Evolutionary conservation across 2,797 vertebrate species (phyloP), one percentile per base, ranked within the genome.

Genomic region (Enteromius viviparus): DNA sequence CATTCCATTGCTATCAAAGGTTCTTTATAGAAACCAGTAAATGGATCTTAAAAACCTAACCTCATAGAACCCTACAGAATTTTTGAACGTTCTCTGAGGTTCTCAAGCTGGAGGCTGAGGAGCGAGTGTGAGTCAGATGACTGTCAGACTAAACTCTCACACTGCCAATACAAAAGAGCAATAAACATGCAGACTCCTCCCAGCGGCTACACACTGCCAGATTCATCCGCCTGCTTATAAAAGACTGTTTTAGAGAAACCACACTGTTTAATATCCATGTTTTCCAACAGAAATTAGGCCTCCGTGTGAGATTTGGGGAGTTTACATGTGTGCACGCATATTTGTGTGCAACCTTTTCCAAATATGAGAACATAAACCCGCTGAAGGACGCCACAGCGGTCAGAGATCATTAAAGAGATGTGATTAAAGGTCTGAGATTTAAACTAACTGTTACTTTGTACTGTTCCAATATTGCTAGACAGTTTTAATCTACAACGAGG

Each of bases 141-240:
- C 62, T 72, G 51, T 79, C 79, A 75, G 69, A 78, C 74, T 53
- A 72, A 84, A 75, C 55, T 69, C 58, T 47, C 47, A 53, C 37
- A 47, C 21, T 32, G 53, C 64, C 78, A 80, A 76, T 51, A 71
- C 62, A 47, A 47, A 71, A 58, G 76, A 65, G 47, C 79, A 84
- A 82, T 79, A 82, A 87, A 84, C 60, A 65, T 12, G 62, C 64
- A 19, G n/a, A 15, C 71, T 69, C 81, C 72, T 14, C 45, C 74
- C 64, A 34, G 37, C 17, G 23, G n/a, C 34, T 45, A 14, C 66
- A 71, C 26, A 29, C 75, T 47, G 62, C 68, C 83, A 82, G 66
- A 82, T 29, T 51, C 53, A 60, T 37, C 37, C n/a, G 15, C 15
- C 32, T 45, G 75, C 55, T 53, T 62, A 82, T 45, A 42, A 71